phyloP scores from a whole-genome alignment of 2,113 vertebrate species.

The Cochlearius cochlearius region DNA sequence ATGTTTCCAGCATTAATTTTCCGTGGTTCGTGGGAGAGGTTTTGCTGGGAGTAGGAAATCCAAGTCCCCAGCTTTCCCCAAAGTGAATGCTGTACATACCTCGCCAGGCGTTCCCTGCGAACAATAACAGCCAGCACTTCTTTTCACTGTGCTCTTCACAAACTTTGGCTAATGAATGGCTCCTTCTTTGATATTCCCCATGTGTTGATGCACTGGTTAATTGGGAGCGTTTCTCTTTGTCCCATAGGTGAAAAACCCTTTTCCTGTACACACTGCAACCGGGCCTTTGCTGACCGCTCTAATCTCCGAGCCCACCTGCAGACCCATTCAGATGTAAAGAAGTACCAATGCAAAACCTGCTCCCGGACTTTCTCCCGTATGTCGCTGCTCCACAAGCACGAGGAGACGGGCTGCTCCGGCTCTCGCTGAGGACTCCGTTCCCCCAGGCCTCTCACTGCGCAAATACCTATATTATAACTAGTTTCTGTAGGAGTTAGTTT shows the following conservation, averaged over 20 bases:
- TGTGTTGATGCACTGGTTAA: conserved; percentile 39
- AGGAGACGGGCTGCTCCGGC: conserved; percentile 84
- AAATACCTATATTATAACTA: not conserved
- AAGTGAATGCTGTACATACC: not conserved
- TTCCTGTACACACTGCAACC: conserved; percentile 92
- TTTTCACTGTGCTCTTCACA: conserved; percentile 22
- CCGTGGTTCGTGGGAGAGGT: not conserved
- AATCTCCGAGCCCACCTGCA: conserved; percentile 97
- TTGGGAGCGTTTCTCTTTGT: conserved; percentile 56
- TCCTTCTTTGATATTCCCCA: conserved; percentile 24
- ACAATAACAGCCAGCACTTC: conserved; percentile 6
- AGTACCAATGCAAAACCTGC: conserved; percentile 92
- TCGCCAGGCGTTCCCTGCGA: not conserved
- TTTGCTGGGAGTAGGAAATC: not conserved
- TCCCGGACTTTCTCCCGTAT: conserved; percentile 97
- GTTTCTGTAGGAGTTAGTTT: conserved; percentile 60
- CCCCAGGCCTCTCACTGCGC: not conserved
- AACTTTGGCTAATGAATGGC: conserved; percentile 42
- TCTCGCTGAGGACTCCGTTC: conserved; percentile 69
- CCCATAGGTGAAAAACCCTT: conserved; percentile 91
- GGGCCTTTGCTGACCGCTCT: conserved; percentile 95
- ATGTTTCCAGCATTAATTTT: not conserved
- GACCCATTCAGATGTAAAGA: conserved; percentile 97
- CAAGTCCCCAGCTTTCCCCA: not conserved
- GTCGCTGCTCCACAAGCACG: conserved; percentile 96